Percentiles rank a stretch among this genome's conserved stretches.
phyloP scores from a whole-genome alignment of 2,113 vertebrate genomes.

The Merops nubicus region DNA sequence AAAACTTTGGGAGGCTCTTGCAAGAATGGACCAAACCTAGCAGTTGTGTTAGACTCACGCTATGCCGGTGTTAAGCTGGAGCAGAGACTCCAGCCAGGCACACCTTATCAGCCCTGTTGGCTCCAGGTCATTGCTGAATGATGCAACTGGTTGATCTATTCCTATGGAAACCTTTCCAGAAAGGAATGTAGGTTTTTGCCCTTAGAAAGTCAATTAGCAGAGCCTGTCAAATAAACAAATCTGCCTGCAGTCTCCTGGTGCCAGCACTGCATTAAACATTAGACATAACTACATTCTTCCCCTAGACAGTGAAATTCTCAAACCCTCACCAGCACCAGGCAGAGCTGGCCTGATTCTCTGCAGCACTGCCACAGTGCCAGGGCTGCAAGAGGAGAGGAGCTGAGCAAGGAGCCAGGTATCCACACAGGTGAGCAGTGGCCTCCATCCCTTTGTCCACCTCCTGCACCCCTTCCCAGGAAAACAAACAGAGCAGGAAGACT shows the following conservation, averaged over 20 bases:
- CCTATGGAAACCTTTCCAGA: neutral
- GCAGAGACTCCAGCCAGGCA: neutral
- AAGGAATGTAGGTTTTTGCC: neutral
- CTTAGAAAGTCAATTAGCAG: slow-evolving; percentile 37
- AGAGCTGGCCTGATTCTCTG: neutral
- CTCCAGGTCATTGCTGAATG: fast-evolving
- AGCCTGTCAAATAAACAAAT: slow-evolving; percentile 40
- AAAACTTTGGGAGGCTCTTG: neutral
- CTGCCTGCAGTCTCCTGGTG: slow-evolving; percentile 1
- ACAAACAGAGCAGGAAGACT: fast-evolving
- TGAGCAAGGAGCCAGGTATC: fast-evolving
- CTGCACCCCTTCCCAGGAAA: neutral
- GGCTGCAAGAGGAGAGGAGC: neutral
- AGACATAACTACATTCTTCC: slow-evolving; percentile 63
- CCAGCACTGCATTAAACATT: slow-evolving; percentile 22
- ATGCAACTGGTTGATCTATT: fast-evolving
- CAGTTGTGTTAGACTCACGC: neutral
- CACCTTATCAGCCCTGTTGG: neutral
- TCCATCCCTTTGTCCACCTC: fast-evolving
- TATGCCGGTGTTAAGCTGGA: neutral
- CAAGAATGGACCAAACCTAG: neutral
- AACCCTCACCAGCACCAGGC: neutral
- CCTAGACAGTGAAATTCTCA: neutral
- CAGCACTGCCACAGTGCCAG: fast-evolving
- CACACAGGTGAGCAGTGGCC: neutral